Evolutionary conservation across 2,113 vertebrate genomes (phyloP), one percentile per base, ranked within the genome.

Genomic region (Megalops atlanticus): DNA sequence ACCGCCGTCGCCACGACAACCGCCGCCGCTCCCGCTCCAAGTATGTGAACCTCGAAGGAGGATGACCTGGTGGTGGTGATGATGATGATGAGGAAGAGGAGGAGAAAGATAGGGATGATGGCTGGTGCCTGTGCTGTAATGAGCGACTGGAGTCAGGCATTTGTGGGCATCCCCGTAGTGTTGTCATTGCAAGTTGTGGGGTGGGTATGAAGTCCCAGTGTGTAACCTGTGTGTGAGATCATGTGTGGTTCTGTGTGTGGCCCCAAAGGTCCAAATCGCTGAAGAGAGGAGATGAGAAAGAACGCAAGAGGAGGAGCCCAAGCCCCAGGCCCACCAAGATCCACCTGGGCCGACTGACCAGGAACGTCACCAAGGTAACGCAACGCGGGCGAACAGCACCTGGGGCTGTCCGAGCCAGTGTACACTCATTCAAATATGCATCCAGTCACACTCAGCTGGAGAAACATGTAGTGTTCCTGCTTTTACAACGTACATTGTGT

Each of bases 281-380:
- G 83, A 99, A 99, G 86, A 96, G 96, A 88, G 94, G 95, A 86
- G 98, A 99, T 80, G 98, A 99, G 64, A 99, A 98, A 82, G 97
- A 99, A 78, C 90, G 97, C 38, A 96, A 96, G 86, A 96, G 96
- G 80, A 91, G 97, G 82, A 99, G 96, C 81, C 97, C 98, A 0
- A 98, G 96, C 1, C 98, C 97, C 0, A 96, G 96, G 83, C 97
- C 98, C 74, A 98, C 97, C 0, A 99, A 99, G 89, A 94, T 99
- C 47, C 96, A 99, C 7, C 92, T 99, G 40, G 97, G 98, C 68
- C 92, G 98, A 27, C 95, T 99, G 73, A 99, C 98, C 10, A 95
- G 95, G 80, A 99, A 99, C 0, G 96, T 99, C 79, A 99, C 97
- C 31, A 99, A 99, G 97, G 98, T 99, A 40, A 81, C 7, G 10